Percentiles rank a stretch among this genome's conserved stretches.
These are phyloP conservation scores for Aphelocoma coerulescens DNA, from an alignment of 2,113 vertebrate genomes.

Conservation along the genomic window DNA sequence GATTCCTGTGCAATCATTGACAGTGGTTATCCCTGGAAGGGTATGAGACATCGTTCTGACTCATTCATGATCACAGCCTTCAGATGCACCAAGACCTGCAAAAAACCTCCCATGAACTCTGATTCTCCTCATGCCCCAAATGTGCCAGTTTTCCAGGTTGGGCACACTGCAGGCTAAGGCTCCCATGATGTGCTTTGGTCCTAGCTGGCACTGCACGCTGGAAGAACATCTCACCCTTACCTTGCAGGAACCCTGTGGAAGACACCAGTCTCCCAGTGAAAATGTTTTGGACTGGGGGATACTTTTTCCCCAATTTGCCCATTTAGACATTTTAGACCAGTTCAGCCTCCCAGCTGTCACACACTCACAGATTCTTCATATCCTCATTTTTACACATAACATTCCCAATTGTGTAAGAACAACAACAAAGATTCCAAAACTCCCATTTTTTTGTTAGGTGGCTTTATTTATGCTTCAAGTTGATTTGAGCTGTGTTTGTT, in stretches of 20 bases:
- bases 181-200: rapidly evolving
- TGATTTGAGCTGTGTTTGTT: not conserved
- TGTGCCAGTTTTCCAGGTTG: rapidly evolving
- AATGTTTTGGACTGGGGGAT: rapidly evolving
- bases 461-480: not conserved
- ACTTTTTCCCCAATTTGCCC: not conserved
- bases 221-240: not conserved
- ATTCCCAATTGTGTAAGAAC: rapidly evolving
- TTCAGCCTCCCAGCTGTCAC: not conserved
- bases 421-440: not conserved
- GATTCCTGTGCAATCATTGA: not conserved
- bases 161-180: rapidly evolving
- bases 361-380: rapidly evolving
- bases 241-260: not conserved
- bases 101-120: not conserved
- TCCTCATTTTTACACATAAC: not conserved
- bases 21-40: slow-evolving; percentile 21
- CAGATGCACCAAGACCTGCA: not conserved
- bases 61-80: not conserved
- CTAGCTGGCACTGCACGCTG: rapidly evolving
- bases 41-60: not conserved
- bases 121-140: rapidly evolving
- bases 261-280: not conserved
- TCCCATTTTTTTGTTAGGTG: not conserved
- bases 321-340: not conserved